Conservation (phyloP, 2,797 vertebrate species). For the Iguana delicatissima region DNA sequence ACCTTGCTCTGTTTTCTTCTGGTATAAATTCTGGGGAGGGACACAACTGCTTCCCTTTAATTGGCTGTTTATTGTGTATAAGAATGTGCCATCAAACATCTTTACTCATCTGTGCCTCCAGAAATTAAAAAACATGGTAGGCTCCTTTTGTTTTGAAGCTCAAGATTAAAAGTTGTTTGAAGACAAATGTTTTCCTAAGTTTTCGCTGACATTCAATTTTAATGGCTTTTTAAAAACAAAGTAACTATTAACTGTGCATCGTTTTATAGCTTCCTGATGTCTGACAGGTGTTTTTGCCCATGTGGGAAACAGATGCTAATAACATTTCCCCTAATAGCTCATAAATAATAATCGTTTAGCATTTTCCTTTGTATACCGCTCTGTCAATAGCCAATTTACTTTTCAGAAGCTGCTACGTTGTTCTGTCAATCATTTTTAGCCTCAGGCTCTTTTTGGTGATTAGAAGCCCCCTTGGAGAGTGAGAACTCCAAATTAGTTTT, state of each 20-base stretch:
- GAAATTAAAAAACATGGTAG: constrained; percentile 58
- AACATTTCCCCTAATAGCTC: constrained; percentile 81
- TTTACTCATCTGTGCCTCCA: constrained; percentile 53
- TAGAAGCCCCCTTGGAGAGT: constrained; percentile 96
- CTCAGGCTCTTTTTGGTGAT: constrained; percentile 96
- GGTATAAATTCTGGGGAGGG: constrained; percentile 24
- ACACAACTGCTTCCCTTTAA: neutral
- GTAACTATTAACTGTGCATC: constrained; percentile 70
- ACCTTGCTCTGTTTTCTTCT: constrained; percentile 55
- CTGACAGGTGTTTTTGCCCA: constrained; percentile 85
- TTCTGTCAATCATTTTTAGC: constrained; percentile 96
- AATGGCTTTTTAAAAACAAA: constrained; percentile 85
- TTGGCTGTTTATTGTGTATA: constrained; percentile 43
- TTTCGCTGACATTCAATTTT: constrained; percentile 84
- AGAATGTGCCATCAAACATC: neutral
- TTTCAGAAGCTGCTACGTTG: constrained; percentile 87
- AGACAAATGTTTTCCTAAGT: constrained; percentile 81
- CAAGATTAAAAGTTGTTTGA: constrained; percentile 78
- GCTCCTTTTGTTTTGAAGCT: constrained; percentile 63
- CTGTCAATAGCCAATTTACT: constrained; percentile 83
- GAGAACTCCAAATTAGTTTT: constrained; percentile 98
- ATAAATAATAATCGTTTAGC: constrained; percentile 83
- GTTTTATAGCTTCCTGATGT: constrained; percentile 77
- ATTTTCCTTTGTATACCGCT: constrained; percentile 80
- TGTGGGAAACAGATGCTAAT: constrained; percentile 84